Evolutionary conservation across 1,140 invertebrate species (phyloP).

Genomic region (Archegozetes longisetosus): DNA sequence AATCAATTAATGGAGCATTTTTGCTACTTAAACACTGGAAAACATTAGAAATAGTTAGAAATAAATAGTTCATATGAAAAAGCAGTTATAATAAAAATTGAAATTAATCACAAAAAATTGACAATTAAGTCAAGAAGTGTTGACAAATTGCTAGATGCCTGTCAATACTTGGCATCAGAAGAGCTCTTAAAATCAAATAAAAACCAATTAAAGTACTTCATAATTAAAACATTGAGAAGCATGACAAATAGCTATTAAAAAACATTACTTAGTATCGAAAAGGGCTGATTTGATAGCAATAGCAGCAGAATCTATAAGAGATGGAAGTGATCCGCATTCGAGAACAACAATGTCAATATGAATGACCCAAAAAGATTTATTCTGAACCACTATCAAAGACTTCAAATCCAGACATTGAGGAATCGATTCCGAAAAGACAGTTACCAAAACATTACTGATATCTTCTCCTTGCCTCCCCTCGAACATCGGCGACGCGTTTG

Average conservation of each 20-base stretch:
- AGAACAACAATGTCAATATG: conserved; percentile 83
- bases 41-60: not conserved
- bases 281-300: conserved; percentile 80
- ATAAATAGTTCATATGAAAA: conserved; percentile 5
- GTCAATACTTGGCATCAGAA: no score
- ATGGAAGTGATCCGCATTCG: conserved; percentile 64
- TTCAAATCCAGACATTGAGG: conserved; percentile 55
- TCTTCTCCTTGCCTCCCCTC: conserved; percentile 74
- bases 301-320: conserved; percentile 60
- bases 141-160: no score
- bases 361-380: conserved; percentile 78
- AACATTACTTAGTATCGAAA: conserved; percentile 45
- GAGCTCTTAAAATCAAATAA: not conserved
- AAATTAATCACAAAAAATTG: no score
- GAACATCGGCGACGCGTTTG: conserved; percentile 87
- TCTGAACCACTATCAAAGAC: conserved; percentile 60
- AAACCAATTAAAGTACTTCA: no score
- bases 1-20: no score
- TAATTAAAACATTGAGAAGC: no score
- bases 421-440: conserved; percentile 52
- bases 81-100: conserved; percentile 7
- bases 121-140: no score
- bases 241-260: no score
- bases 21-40: no score
- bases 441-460: conserved; percentile 62